phyloP scores from a whole-genome alignment of 1,140 invertebrate genomes.

The Drosophila ercepeae region DNA sequence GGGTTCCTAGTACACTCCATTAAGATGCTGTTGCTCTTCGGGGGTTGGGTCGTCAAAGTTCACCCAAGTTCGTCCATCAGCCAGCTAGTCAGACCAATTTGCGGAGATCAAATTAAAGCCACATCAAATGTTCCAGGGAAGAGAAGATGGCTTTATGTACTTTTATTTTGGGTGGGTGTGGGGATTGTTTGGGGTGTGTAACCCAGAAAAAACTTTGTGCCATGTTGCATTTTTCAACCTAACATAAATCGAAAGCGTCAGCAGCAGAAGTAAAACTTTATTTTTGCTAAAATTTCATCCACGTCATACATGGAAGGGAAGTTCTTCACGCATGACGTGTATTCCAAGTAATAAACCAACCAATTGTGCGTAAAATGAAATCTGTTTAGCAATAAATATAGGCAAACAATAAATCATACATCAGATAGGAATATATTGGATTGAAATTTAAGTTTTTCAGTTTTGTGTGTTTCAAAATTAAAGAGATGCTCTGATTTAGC shows the following conservation, averaged over 20 bases:
- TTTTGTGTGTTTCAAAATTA: not conserved
- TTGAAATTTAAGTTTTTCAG: not conserved
- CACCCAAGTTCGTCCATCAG: constrained; percentile 33
- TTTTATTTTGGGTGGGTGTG: not conserved
- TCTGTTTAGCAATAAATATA: constrained; percentile 17
- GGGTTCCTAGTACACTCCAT: constrained; percentile 45
- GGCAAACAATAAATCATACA: constrained; percentile 24
- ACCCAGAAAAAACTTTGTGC: constrained; percentile 54
- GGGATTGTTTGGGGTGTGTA: constrained; percentile 3
- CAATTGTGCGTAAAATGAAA: constrained; percentile 64
- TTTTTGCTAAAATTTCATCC: constrained; percentile 23
- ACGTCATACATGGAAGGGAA: constrained; percentile 1
- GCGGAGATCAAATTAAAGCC: constrained; percentile 69
- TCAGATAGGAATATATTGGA: not conserved
- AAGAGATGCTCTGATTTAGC: too few species aligned
- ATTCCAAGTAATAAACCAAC: constrained; percentile 57
- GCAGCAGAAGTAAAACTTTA: constrained; percentile 54
- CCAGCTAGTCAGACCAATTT: constrained; percentile 72
- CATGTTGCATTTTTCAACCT: constrained; percentile 68
- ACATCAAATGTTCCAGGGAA: constrained; percentile 40
- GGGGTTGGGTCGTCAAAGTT: constrained; percentile 52
- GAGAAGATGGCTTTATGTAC: constrained; percentile 3
- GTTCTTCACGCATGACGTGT: constrained; percentile 8
- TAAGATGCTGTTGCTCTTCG: constrained; percentile 43
- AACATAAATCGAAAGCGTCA: constrained; percentile 73